phyloP scores from a whole-genome alignment of 2,113 vertebrate genomes.

The Tupaia chinensis region DNA sequence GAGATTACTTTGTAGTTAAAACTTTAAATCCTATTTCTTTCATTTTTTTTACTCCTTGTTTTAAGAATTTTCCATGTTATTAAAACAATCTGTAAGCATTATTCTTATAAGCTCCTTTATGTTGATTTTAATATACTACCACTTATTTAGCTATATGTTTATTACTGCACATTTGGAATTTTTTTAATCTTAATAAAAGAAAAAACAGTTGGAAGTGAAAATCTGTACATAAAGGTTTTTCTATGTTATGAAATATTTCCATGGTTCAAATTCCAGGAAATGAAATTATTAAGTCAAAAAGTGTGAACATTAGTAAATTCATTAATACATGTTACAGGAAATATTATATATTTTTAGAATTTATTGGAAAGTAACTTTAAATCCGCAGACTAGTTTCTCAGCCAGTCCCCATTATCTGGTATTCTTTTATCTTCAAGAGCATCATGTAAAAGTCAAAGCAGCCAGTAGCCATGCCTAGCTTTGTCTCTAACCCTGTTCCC shows the following conservation, averaged over 20 bases:
- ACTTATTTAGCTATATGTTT: constrained; percentile 36
- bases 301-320: background rate
- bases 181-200: constrained; percentile 46
- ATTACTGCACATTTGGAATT: constrained; percentile 39
- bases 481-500: background rate
- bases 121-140: constrained; percentile 49
- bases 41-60: constrained; percentile 53
- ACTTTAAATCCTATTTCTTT: constrained; percentile 40
- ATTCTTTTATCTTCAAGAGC: background rate
- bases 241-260: constrained; percentile 52
- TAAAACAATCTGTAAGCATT: constrained; percentile 69
- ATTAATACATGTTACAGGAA: background rate
- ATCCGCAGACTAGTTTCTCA: background rate
- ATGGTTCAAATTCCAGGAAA: constrained; percentile 39
- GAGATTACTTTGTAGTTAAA: constrained; percentile 42
- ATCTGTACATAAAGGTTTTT: background rate
- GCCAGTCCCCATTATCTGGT: background rate
- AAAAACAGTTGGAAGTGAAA: background rate
- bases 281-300: background rate
- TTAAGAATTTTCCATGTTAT: constrained; percentile 44
- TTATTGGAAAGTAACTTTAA: constrained; percentile 16
- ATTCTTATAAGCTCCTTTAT: constrained; percentile 44
- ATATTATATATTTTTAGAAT: background rate
- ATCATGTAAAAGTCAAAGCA: background rate
- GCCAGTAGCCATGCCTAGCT: background rate